Percentiles rank a stretch among this genome's conserved stretches.
Conservation (phyloP, 2,113 vertebrate species). For the Azemiops feae region DNA sequence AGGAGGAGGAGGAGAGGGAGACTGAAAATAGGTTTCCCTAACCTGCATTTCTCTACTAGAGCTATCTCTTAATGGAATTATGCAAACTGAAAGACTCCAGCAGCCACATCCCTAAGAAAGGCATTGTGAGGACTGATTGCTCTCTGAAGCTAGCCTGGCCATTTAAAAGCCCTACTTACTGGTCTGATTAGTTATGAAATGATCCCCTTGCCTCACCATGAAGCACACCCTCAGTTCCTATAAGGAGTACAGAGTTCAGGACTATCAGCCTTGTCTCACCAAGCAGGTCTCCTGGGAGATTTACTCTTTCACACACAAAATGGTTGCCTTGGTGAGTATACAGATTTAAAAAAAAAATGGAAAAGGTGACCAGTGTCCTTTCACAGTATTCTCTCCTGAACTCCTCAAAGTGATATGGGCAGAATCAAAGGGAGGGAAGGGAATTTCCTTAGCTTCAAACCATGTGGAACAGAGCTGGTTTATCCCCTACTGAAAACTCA, state of each 20-base stretch:
- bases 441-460: not conserved
- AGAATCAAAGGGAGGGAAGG: not conserved
- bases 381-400: not conserved
- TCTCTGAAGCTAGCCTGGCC: not conserved
- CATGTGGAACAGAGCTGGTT: not conserved
- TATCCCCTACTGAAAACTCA: not conserved
- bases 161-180: not conserved
- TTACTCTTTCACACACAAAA: not conserved
- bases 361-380: not conserved
- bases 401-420: not conserved
- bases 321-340: not conserved
- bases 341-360: not conserved
- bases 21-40: not conserved
- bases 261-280: not conserved
- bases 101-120: not conserved
- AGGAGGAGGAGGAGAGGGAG: not conserved
- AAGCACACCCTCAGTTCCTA: not conserved
- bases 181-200: not conserved
- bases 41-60: not conserved
- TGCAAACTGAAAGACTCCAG: not conserved
- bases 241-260: not conserved
- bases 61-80: not conserved
- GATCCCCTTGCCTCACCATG: not conserved
- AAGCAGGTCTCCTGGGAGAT: not conserved
- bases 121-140: not conserved